A percentile compares a stretch with the other conserved stretches of the same genome.
Conservation (phyloP, 2,113 vertebrate genomes). For the Thunnus thynnus region DNA sequence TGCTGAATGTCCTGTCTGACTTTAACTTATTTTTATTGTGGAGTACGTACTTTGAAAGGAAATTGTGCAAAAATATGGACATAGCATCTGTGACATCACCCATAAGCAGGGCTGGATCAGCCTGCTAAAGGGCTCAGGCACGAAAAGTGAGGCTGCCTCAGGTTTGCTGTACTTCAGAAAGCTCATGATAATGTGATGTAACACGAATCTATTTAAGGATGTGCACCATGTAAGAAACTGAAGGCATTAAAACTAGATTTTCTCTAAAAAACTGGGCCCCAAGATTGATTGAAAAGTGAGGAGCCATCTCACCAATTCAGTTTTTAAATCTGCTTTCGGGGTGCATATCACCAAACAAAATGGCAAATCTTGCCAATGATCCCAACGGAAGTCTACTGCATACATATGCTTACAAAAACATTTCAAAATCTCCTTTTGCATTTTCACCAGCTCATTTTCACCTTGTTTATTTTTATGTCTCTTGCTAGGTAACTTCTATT, state of each 20-base stretch:
- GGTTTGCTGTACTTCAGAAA: background rate
- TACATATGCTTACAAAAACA: no score
- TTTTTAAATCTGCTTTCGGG: background rate
- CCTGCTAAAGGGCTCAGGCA: background rate
- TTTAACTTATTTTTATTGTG: background rate
- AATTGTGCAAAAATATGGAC: background rate
- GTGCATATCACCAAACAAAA: background rate
- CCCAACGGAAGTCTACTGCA: no score
- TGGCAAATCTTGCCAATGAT: no score
- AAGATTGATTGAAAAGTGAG: no score
- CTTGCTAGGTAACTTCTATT: no score
- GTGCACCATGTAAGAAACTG: background rate
- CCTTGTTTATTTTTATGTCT: no score
- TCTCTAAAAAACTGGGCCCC: no score
- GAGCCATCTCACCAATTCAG: background rate
- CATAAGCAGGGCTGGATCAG: background rate
- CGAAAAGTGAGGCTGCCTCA: background rate
- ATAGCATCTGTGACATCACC: background rate
- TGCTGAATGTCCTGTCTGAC: background rate
- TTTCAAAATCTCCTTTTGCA: no score
- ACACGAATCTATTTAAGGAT: background rate
- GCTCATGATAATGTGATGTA: background rate
- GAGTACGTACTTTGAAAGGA: background rate
- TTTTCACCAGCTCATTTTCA: no score
- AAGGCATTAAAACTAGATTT: no score